phyloP scores from a whole-genome alignment of 2,888 invertebrate species.

The Aquatica leii region DNA sequence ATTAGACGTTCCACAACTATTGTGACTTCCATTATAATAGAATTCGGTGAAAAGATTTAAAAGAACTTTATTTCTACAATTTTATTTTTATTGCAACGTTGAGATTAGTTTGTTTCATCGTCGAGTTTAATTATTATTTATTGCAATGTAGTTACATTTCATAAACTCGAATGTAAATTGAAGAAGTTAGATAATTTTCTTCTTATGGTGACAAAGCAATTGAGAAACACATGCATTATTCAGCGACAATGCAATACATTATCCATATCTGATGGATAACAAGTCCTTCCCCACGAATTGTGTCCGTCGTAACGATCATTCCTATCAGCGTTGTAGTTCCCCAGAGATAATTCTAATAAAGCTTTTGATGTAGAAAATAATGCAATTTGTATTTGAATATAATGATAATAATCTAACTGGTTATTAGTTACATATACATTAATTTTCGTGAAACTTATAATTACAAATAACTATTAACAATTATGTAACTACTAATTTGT shows the following conservation, averaged over 20 bases:
- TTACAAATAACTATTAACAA: too few relatives aligned
- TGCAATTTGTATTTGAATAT: constrained; percentile 16
- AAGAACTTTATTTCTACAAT: too few relatives aligned
- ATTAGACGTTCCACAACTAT: too few relatives aligned
- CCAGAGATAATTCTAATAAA: constrained; percentile 22
- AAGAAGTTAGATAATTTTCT: constrained; percentile 13
- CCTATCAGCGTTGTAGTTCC: constrained; percentile 14
- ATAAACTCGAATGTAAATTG: constrained; percentile 5
- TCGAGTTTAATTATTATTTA: constrained; percentile 6
- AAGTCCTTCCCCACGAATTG: constrained; percentile 20
- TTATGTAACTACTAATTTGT: background rate
- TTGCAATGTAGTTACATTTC: background rate
- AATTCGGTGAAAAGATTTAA: too few relatives aligned
- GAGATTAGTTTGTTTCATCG: too few relatives aligned
- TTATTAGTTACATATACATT: too few relatives aligned
- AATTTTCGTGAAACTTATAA: too few relatives aligned
- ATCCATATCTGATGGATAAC: constrained; percentile 25
- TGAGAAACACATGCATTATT: constrained; percentile 25
- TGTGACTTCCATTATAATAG: too few relatives aligned
- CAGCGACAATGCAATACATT: constrained; percentile 24
- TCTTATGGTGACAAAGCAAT: constrained; percentile 16
- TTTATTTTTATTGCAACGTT: too few relatives aligned
- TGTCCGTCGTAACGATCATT: constrained; percentile 26
- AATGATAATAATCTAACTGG: background rate
- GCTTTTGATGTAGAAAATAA: constrained; percentile 18